These are phyloP conservation scores for Conops quadrifasciatus DNA, from an alignment of 2,888 invertebrate genomes.

Conservation along the genomic window DNA sequence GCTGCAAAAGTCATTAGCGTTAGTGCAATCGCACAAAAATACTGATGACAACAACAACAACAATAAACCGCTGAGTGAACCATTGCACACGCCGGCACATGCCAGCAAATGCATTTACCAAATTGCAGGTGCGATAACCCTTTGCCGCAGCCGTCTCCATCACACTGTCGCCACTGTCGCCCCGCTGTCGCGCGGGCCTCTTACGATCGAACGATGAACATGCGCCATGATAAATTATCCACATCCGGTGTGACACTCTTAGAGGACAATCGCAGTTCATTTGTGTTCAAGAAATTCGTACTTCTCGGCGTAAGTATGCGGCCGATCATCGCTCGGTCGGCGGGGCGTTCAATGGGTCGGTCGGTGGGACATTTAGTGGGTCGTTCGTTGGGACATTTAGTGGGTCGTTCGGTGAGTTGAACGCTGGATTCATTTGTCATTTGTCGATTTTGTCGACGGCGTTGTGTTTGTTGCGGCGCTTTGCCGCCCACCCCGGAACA, in stretches of 20 bases:
- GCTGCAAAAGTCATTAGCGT: conserved; percentile 22
- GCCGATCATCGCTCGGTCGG: too few species aligned
- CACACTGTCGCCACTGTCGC: not conserved
- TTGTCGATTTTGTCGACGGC: not conserved
- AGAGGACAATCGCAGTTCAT: conserved; percentile 4
- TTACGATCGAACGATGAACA: not conserved
- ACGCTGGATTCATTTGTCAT: conserved; percentile 25
- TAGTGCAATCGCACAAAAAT: too few species aligned
- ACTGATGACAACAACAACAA: not conserved
- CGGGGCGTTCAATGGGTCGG: too few species aligned
- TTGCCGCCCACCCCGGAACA: not conserved
- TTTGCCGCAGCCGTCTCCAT: not conserved
- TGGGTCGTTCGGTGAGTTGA: too few species aligned
- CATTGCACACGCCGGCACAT: not conserved
- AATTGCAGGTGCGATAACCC: conserved; percentile 29
- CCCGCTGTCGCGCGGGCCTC: not conserved
- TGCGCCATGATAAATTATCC: conserved; percentile 27
- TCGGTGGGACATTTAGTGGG: too few species aligned
- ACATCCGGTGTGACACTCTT: conserved; percentile 21
- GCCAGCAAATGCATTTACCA: conserved; percentile 15
- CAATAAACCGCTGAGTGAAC: not conserved
- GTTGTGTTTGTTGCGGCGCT: conserved; percentile 4
- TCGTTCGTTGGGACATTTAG: too few species aligned
- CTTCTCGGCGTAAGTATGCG: too few species aligned
- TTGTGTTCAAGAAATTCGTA: not conserved